Base-by-base conservation (phyloP, 2,113 vertebrate genomes). In the Sialia sialis region DNA sequence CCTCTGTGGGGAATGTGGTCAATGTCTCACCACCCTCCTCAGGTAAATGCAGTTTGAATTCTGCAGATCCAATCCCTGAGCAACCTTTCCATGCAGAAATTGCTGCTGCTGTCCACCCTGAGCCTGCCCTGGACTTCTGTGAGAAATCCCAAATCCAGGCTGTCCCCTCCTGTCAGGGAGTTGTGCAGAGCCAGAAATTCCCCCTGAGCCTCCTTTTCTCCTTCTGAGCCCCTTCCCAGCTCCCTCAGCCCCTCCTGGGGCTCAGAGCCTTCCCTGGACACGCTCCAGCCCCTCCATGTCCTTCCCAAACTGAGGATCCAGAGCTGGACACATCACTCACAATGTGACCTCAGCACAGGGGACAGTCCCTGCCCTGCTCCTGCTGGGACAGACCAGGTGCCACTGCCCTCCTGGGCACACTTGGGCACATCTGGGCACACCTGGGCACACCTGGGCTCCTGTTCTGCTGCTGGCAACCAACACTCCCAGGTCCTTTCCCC, bases 221-320 rank as follows among this genome's bases (percentile, higher is more conserved):
- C n/a, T n/a, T n/a, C n/a, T n/a, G n/a, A n/a, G n/a, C n/a, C n/a
- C n/a, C n/a, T n/a, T n/a, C n/a, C n/a, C n/a, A n/a, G n/a, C n/a
- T n/a, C n/a, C n/a, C n/a, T n/a, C n/a, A n/a, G n/a, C n/a, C n/a
- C n/a, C n/a, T n/a, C n/a, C n/a, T n/a, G n/a, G n/a, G n/a, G n/a
- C n/a, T n/a, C n/a, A n/a, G n/a, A n/a, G n/a, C n/a, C n/a, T n/a
- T n/a, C n/a, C n/a, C n/a, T n/a, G n/a, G n/a, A n/a, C n/a, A n/a
- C n/a, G n/a, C n/a, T n/a, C n/a, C n/a, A n/a, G n/a, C n/a, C n/a
- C n/a, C n/a, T n/a, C n/a, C n/a, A n/a, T n/a, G 58, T 38, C 58
- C n/a, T 4, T 7, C 18, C 18, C 10, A 14, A 15, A 23, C 0
- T 9, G 32, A 34, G 30, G 6, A n/a, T n/a, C n/a, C n/a, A n/a